These are phyloP conservation scores for Cryptocephalus moraei DNA, from an alignment of 2,888 invertebrate genomes.

Conservation along the genomic window DNA sequence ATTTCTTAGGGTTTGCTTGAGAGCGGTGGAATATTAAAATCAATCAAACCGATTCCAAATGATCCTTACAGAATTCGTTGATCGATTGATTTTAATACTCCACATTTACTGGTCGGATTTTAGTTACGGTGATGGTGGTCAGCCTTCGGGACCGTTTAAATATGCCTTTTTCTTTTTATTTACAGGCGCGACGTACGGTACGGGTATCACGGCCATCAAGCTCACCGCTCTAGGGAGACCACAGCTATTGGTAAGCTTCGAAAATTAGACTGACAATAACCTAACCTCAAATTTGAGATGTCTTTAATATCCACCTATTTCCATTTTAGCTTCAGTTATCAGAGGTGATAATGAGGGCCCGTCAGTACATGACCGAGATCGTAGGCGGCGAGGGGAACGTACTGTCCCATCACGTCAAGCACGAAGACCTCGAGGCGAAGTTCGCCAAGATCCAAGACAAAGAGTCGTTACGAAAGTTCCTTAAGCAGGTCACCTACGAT, in stretches of 20 bases:
- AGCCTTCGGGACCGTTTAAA: not conserved
- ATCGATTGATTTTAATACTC: too few relatives aligned
- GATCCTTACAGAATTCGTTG: too few relatives aligned
- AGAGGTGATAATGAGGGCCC: constrained; percentile 92
- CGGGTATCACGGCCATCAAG: constrained; percentile 95
- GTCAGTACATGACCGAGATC: constrained; percentile 87
- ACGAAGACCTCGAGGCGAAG: constrained; percentile 77
- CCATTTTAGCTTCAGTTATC: constrained; percentile 80
- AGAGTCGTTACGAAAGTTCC: constrained; percentile 76
- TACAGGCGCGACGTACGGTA: constrained; percentile 83
- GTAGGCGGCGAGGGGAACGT: constrained; percentile 83
- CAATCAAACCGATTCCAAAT: too few relatives aligned
- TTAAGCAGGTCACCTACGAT: constrained; percentile 85
- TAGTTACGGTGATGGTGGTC: too few relatives aligned
- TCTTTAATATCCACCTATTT: not conserved
- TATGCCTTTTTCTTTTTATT: constrained; percentile 22
- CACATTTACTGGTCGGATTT: too few relatives aligned
- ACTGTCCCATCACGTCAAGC: constrained; percentile 75
- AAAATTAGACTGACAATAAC: too few relatives aligned
- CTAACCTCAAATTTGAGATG: too few relatives aligned
- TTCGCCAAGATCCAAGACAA: constrained; percentile 65
- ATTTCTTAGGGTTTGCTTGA: too few relatives aligned
- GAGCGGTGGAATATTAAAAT: too few relatives aligned
- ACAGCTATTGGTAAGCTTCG: constrained; percentile 72
- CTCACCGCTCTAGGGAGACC: constrained; percentile 95